Conservation (phyloP, 2,888 invertebrate genomes). For the Drosophila anceps region DNA sequence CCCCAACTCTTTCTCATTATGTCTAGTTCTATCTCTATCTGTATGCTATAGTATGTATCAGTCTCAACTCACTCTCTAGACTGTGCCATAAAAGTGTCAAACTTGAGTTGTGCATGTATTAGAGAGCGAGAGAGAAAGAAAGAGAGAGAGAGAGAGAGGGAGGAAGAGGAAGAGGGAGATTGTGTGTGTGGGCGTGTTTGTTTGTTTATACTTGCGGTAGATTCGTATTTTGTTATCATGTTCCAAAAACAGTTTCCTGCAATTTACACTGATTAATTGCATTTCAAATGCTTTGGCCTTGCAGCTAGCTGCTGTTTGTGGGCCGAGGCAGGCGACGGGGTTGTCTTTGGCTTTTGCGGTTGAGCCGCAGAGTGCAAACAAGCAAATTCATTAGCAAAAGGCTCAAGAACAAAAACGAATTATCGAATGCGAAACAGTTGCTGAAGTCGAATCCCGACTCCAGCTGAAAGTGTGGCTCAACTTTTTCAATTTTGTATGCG, state of each 20-base stretch:
- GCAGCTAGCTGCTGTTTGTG: conserved; percentile 32
- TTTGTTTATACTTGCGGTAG: conserved; percentile 43
- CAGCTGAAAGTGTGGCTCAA: conserved; percentile 50
- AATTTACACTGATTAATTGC: conserved; percentile 76
- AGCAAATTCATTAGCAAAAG: conserved; percentile 68
- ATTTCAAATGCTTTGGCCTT: conserved; percentile 68
- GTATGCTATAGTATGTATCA: neutral
- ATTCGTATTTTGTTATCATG: conserved; percentile 49
- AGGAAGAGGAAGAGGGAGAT: neutral
- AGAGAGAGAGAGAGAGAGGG: neutral
- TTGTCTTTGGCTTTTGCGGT: conserved; percentile 31
- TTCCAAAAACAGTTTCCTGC: conserved; percentile 44
- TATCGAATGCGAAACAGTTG: conserved; percentile 36
- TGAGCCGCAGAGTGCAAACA: conserved; percentile 56
- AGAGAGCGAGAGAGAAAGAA: neutral
- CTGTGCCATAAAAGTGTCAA: conserved; percentile 52
- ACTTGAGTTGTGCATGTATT: conserved; percentile 22
- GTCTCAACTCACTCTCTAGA: conserved; percentile 5
- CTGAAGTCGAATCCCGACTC: conserved; percentile 18
- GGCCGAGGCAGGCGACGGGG: neutral
- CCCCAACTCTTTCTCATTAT: conserved; percentile 7
- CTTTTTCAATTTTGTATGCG: conserved; percentile 75
- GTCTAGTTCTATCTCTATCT: neutral
- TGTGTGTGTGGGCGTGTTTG: conserved; percentile 12
- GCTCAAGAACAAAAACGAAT: conserved; percentile 55